phyloP scores from a whole-genome alignment of 2,113 vertebrate species.

The Odocoileus hemionus region DNA sequence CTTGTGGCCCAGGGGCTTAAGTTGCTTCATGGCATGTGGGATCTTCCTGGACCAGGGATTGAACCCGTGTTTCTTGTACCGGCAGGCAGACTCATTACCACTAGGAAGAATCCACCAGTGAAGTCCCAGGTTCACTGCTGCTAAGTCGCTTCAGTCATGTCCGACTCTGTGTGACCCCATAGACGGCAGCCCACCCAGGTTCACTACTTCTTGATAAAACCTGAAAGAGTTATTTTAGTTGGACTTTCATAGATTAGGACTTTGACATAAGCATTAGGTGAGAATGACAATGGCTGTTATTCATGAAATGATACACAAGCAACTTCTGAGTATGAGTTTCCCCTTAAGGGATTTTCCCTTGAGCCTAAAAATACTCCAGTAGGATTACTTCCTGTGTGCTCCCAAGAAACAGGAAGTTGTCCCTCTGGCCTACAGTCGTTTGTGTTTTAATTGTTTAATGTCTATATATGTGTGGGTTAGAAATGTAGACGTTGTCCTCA shows the following conservation, averaged over 20 bases:
- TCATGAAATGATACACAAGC: background rate
- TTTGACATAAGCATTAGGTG: background rate
- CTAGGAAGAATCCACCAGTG: background rate
- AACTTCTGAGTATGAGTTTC: background rate
- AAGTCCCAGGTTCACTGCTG: background rate
- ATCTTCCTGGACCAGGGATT: background rate
- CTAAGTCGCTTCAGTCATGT: too few relatives aligned
- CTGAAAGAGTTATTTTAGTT: background rate
- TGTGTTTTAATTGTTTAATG: background rate
- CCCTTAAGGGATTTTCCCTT: background rate
- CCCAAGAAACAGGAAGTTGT: background rate
- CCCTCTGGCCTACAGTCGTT: background rate
- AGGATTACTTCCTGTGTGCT: background rate
- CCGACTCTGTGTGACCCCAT: too few relatives aligned
- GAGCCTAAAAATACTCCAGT: background rate
- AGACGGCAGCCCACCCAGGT: background rate
- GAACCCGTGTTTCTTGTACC: background rate
- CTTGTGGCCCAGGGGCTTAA: background rate
- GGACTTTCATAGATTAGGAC: background rate
- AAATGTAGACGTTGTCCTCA: background rate
- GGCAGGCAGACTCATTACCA: background rate
- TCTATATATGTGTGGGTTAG: background rate
- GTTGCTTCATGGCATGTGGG: background rate
- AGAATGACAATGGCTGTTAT: background rate
- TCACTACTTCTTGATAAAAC: background rate